phyloP scores from a whole-genome alignment of 2,888 invertebrate species.

The Eretmocerus hayati region DNA sequence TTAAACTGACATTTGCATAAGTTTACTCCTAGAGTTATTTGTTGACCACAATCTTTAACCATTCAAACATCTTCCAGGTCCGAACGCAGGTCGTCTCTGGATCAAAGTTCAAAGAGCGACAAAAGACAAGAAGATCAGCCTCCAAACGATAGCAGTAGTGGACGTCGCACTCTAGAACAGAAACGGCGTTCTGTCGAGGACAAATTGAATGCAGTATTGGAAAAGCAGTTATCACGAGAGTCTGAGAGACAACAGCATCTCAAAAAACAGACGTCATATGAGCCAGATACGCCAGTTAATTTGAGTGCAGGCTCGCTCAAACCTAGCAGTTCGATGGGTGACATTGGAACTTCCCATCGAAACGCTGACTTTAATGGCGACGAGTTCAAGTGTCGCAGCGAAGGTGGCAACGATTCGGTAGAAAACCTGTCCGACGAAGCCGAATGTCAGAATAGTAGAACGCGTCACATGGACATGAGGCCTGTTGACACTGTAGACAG shows the following conservation, averaged over 20 bases:
- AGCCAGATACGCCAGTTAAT: conserved; percentile 7
- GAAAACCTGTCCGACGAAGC: conserved; percentile 36
- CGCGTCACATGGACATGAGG: not conserved
- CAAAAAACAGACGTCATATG: conserved; percentile 20
- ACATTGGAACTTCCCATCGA: conserved; percentile 30
- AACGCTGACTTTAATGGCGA: conserved; percentile 1
- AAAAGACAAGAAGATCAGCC: conserved; percentile 14
- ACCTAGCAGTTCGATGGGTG: conserved; percentile 34
- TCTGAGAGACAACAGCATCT: conserved; percentile 7
- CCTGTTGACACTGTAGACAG: conserved; percentile 29
- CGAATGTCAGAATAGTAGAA: conserved; percentile 24
- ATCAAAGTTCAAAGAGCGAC: conserved; percentile 8
- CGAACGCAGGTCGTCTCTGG: conserved; percentile 14
- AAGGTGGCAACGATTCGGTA: conserved; percentile 38
- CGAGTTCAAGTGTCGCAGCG: conserved; percentile 28
- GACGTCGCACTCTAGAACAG: conserved; percentile 36
- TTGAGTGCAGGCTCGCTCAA: conserved; percentile 26
- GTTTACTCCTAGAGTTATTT: too few relatives aligned
- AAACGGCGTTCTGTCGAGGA: conserved; percentile 43
- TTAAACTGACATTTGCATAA: too few relatives aligned
- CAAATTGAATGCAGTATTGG: conserved; percentile 42
- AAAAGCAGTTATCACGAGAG: conserved; percentile 39
- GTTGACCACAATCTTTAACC: too few relatives aligned
- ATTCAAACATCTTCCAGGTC: conserved; percentile 5
- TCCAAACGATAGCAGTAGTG: conserved; percentile 6